These are phyloP conservation scores for Mya arenaria DNA, from an alignment of 1,140 invertebrate species.

Conservation along the genomic window DNA sequence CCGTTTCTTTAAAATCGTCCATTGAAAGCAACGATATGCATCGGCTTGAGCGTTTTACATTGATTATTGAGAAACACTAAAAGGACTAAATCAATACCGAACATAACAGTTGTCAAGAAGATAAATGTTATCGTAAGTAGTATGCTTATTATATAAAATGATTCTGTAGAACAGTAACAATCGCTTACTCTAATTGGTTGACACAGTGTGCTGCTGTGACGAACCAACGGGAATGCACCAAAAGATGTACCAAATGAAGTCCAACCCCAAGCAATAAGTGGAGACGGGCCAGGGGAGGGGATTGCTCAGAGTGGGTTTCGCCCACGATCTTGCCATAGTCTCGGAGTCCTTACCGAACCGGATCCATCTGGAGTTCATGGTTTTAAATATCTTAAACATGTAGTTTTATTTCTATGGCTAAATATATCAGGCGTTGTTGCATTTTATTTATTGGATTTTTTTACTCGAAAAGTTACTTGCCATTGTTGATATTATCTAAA, in stretches of 20 bases:
- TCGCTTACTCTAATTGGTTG: neutral
- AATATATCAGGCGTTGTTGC: neutral
- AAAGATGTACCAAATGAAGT: neutral
- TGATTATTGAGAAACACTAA: too few relatives aligned
- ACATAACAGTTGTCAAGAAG: too few relatives aligned
- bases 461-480: neutral
- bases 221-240: neutral
- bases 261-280: neutral
- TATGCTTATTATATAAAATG: too few relatives aligned
- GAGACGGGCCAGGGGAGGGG: slow-evolving; percentile 1
- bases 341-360: neutral
- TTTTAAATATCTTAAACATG: neutral
- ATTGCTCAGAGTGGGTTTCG: neutral
- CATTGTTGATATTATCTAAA: neutral
- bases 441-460: neutral
- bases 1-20: too few relatives aligned
- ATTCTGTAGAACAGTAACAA: too few relatives aligned
- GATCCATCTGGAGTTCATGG: neutral
- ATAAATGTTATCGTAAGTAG: too few relatives aligned
- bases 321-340: neutral
- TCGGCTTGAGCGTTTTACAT: too few relatives aligned
- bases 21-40: too few relatives aligned
- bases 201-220: slow-evolving; percentile 42
- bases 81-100: too few relatives aligned
- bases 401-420: neutral